These are phyloP conservation scores for Xylocampa areola DNA, from an alignment of 2,888 invertebrate species.

Conservation along the genomic window DNA sequence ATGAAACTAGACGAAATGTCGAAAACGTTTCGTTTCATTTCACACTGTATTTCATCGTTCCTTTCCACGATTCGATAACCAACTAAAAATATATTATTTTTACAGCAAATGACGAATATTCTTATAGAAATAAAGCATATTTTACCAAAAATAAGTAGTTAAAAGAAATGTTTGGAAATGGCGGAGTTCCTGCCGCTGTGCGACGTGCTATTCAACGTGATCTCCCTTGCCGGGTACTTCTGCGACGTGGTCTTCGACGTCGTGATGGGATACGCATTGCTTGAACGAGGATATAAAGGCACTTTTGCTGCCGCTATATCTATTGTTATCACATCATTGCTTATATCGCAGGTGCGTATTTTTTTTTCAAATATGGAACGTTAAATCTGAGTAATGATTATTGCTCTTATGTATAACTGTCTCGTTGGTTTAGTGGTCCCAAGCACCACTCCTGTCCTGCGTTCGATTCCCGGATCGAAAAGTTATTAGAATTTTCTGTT, in stretches of 20 bases:
- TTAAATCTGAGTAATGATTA: no score
- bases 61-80: conserved; percentile 30
- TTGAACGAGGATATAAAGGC: conserved; percentile 91
- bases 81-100: conserved; percentile 28
- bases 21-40: background rate
- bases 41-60: conserved; percentile 24
- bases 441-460: no score
- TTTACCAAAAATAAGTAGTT: conserved; percentile 49
- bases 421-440: no score
- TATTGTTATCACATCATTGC: conserved; percentile 92
- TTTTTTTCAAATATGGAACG: conserved; percentile 3
- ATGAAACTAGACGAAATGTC: conserved; percentile 5
- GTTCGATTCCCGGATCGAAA: no score
- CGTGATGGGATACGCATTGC: conserved; percentile 95
- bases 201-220: conserved; percentile 97
- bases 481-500: no score
- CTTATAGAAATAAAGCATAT: conserved; percentile 48
- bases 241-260: conserved; percentile 97
- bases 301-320: conserved; percentile 92
- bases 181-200: conserved; percentile 97
- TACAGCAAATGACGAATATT: conserved; percentile 59
- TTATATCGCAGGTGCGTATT: conserved; percentile 92
- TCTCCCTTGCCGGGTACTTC: conserved; percentile 96
- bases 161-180: conserved; percentile 86
- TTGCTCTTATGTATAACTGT: no score